Conservation (phyloP, 2,113 vertebrate genomes). For the Falcunculus frontatus region DNA sequence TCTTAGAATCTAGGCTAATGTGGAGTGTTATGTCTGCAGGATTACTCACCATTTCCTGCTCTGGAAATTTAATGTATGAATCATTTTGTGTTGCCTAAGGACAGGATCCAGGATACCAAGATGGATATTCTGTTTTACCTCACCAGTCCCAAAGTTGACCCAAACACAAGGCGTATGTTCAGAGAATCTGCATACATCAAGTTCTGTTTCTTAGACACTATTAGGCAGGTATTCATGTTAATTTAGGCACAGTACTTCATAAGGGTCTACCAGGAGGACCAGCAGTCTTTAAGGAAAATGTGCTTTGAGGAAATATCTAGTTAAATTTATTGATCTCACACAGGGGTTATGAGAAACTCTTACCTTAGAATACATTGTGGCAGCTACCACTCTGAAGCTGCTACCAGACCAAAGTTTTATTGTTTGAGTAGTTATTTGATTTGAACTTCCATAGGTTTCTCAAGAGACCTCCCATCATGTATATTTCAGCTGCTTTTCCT, state of each 20-base stretch:
- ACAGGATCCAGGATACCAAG: background rate
- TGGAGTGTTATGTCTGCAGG: background rate
- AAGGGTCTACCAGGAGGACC: background rate
- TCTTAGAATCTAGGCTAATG: background rate
- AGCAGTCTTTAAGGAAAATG: background rate
- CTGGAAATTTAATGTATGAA: background rate
- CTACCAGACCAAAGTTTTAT: background rate
- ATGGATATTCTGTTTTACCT: background rate
- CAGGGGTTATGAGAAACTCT: background rate
- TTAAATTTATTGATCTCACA: background rate
- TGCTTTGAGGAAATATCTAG: background rate
- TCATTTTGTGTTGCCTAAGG: background rate
- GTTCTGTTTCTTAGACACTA: background rate
- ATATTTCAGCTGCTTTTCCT: background rate
- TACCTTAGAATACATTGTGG: background rate
- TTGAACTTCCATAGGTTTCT: background rate
- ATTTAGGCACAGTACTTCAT: background rate
- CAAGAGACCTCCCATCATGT: background rate
- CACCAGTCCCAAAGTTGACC: background rate
- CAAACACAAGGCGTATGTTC: background rate
- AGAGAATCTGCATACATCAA: background rate
- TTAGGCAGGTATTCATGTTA: background rate
- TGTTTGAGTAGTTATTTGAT: background rate
- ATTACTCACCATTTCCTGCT: background rate
- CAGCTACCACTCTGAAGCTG: background rate